Evolutionary conservation across 2,888 invertebrate species (phyloP).

Genomic region (Penaeus monodon): DNA sequence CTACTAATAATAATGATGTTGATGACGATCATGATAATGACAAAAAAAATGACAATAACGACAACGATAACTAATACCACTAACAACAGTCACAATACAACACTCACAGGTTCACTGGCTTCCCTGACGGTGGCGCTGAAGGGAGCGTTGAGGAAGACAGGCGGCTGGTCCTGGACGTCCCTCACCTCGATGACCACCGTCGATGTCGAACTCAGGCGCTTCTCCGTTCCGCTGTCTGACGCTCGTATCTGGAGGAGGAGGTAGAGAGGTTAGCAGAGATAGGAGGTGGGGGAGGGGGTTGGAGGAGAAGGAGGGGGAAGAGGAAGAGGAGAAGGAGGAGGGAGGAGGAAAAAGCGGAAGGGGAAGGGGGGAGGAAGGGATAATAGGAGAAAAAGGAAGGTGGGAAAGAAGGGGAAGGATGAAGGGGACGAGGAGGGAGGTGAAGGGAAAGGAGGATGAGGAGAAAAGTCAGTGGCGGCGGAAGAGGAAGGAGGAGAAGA

Average conservation of each 20-base stretch:
- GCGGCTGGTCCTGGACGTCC: conserved; percentile 87
- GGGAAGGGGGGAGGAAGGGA: background rate
- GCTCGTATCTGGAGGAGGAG: conserved; percentile 67
- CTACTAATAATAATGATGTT: too few species aligned
- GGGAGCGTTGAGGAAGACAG: conserved; percentile 83
- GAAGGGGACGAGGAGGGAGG: too few species aligned
- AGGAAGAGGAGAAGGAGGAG: background rate
- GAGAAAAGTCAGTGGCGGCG: too few species aligned
- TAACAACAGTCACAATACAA: background rate
- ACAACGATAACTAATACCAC: background rate
- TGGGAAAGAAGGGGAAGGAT: too few species aligned
- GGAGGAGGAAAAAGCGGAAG: background rate
- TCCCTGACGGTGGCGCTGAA: conserved; percentile 84
- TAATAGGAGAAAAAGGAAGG: background rate
- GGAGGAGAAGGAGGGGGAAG: background rate
- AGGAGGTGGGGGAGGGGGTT: background rate
- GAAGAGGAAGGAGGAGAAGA: too few species aligned
- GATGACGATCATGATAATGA: background rate
- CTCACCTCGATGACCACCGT: conserved; percentile 81
- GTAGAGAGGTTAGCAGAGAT: background rate
- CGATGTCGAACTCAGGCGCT: conserved; percentile 77
- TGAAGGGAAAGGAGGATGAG: too few species aligned
- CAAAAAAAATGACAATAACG: too few species aligned
- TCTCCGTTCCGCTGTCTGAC: conserved; percentile 69
- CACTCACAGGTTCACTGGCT: conserved; percentile 77